phyloP scores from a whole-genome alignment of 2,888 invertebrate species.

The Loripinus fragilis region DNA sequence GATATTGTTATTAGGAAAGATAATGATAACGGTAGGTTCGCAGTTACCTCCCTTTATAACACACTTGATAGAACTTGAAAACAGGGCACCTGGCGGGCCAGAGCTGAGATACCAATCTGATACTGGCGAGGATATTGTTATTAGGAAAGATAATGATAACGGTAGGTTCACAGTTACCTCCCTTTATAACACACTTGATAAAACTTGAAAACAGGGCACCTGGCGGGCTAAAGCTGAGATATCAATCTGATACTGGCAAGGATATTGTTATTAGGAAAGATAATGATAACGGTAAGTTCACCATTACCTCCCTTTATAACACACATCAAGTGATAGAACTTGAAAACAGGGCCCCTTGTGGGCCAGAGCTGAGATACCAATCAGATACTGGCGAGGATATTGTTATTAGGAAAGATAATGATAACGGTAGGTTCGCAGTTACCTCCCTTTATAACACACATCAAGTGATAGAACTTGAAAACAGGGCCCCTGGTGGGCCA shows the following conservation, averaged over 20 bases:
- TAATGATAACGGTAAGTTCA: slow-evolving; percentile 44
- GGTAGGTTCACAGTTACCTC: slow-evolving; percentile 46
- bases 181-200: too few relatives aligned
- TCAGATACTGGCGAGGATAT: slow-evolving; percentile 55
- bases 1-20: slow-evolving; percentile 46
- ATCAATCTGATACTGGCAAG: slow-evolving; percentile 53
- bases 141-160: slow-evolving; percentile 51
- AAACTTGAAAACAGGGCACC: slow-evolving; percentile 59
- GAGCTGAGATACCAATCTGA: slow-evolving; percentile 35
- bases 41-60: too few relatives aligned
- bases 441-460: too few relatives aligned
- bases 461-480: slow-evolving; percentile 66
- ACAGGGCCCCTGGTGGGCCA: slow-evolving; percentile 29
- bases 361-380: slow-evolving; percentile 21
- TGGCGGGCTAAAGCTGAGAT: slow-evolving; percentile 13
- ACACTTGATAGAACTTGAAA: slow-evolving; percentile 66
- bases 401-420: slow-evolving; percentile 45
- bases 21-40: slow-evolving; percentile 44
- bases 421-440: slow-evolving; percentile 46
- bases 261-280: slow-evolving; percentile 46
- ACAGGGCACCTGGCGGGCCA: slow-evolving; percentile 28
- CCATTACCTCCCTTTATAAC: too few relatives aligned
- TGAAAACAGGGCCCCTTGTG: slow-evolving; percentile 49
- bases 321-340: too few relatives aligned
- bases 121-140: slow-evolving; percentile 48